These are phyloP conservation scores for Rissa tridactyla DNA, from an alignment of 2,113 vertebrate species.

Conservation along the genomic window DNA sequence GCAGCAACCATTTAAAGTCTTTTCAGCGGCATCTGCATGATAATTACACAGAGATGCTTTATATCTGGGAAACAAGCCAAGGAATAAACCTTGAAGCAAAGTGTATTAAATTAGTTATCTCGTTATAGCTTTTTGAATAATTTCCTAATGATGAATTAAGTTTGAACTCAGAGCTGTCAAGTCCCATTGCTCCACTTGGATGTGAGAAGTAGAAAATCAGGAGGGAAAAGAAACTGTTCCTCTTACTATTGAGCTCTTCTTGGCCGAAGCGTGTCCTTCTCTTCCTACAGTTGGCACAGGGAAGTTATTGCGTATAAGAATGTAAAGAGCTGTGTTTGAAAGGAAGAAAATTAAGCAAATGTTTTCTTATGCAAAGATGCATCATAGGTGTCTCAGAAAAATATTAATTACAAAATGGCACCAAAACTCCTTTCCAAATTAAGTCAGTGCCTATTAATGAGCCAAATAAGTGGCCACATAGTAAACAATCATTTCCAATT, in stretches of 20 bases:
- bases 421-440: constrained; percentile 38
- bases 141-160: constrained; percentile 72
- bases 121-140: constrained; percentile 75
- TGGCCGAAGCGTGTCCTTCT: background rate
- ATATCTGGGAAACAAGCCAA: constrained; percentile 77
- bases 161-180: constrained; percentile 67
- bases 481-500: constrained; percentile 47
- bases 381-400: constrained; percentile 33
- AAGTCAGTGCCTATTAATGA: constrained; percentile 27
- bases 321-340: background rate
- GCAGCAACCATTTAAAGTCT: constrained; percentile 69
- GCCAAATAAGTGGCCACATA: constrained; percentile 8
- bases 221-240: constrained; percentile 26
- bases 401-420: constrained; percentile 42
- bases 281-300: background rate
- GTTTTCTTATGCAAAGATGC: background rate
- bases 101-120: constrained; percentile 80
- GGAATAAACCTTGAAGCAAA: constrained; percentile 79
- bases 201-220: constrained; percentile 51
- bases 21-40: constrained; percentile 72
- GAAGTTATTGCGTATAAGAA: background rate
- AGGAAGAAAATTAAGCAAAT: background rate
- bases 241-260: background rate
- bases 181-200: constrained; percentile 58
- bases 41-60: constrained; percentile 74